Conservation (phyloP, 2,113 vertebrate species). For the Alexandromys fortis region DNA sequence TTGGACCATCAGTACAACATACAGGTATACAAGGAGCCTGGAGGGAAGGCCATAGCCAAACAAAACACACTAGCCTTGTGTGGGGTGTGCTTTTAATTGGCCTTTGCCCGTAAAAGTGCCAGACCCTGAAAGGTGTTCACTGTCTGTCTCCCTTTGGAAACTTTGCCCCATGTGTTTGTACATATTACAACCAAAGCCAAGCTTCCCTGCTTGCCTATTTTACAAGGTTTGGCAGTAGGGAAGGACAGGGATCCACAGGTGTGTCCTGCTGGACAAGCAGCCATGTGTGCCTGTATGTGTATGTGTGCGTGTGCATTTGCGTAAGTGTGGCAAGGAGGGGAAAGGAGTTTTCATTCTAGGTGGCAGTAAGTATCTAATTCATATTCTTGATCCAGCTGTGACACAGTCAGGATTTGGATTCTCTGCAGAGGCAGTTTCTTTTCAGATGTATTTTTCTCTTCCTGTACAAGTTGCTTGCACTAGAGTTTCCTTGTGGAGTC, state of each 20-base stretch:
- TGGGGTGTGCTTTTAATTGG: slow-evolving; percentile 47
- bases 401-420: no score
- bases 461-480: neutral
- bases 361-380: neutral
- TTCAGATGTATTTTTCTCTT: neutral
- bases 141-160: slow-evolving; percentile 85
- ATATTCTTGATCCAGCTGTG: neutral
- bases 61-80: slow-evolving; percentile 78
- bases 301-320: neutral
- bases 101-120: slow-evolving; percentile 72
- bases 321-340: neutral
- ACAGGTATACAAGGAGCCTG: neutral
- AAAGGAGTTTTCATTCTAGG: neutral
- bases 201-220: slow-evolving; percentile 78
- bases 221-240: slow-evolving; percentile 76
- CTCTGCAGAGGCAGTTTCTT: neutral
- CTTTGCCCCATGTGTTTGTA: slow-evolving; percentile 76
- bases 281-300: neutral
- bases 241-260: neutral
- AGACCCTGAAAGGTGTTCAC: slow-evolving; percentile 82
- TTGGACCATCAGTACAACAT: neutral
- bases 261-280: neutral
- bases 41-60: slow-evolving; percentile 70
- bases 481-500: neutral
- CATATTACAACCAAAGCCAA: slow-evolving; percentile 74